phyloP scores from a whole-genome alignment of 2,888 invertebrate genomes.

The Dolichomitus sp. region DNA sequence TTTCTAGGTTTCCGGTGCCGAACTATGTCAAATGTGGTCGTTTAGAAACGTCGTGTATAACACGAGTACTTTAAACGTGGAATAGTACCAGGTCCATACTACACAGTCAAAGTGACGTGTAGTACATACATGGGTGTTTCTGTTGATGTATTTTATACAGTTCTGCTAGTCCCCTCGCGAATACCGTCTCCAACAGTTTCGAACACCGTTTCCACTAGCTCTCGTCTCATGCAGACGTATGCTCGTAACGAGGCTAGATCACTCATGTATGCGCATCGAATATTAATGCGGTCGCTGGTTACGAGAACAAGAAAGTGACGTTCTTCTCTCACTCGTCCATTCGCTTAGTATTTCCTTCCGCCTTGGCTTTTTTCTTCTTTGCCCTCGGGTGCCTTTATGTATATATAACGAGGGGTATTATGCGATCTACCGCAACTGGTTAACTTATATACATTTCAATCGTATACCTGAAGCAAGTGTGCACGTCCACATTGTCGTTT shows the following conservation, averaged over 20 bases:
- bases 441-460: conserved; percentile 42
- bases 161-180: background rate
- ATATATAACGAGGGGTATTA: conserved; percentile 5
- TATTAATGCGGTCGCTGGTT: conserved; percentile 44
- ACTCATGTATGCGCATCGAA: conserved; percentile 60
- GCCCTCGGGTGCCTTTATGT: background rate
- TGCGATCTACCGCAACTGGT: conserved; percentile 9
- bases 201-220: conserved; percentile 24
- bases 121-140: background rate
- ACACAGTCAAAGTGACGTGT: background rate
- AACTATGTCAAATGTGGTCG: conserved; percentile 41
- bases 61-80: conserved; percentile 1
- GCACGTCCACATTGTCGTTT: conserved; percentile 6
- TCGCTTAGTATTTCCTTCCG: conserved; percentile 8
- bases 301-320: conserved; percentile 39
- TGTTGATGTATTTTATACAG: conserved; percentile 6
- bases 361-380: background rate
- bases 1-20: background rate
- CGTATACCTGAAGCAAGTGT: background rate
- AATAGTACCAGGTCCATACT: background rate
- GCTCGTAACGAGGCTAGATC: conserved; percentile 53
- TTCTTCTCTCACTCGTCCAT: background rate
- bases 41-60: conserved; percentile 23
- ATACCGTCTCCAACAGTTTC: conserved; percentile 2
- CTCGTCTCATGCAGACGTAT: conserved; percentile 27